Conservation (phyloP, 2,888 invertebrate species). For the Patella caerulea region DNA sequence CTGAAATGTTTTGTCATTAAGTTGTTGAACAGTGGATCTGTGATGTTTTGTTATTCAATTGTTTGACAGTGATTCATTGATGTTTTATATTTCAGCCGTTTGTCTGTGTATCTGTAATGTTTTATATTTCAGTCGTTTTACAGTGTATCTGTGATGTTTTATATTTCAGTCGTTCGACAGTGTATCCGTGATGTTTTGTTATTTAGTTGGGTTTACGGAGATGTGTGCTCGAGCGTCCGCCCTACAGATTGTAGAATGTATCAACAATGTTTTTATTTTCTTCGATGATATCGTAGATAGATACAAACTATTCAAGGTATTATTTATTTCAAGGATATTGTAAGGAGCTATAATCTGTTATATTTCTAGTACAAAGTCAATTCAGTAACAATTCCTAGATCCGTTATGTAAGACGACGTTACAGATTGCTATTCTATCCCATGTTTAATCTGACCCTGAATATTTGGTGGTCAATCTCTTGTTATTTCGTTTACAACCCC, state of each 20-base stretch:
- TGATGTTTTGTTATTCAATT: too few relatives aligned
- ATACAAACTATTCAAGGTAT: constrained; percentile 89
- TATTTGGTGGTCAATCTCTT: background rate
- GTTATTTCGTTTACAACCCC: background rate
- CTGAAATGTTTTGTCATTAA: too few relatives aligned
- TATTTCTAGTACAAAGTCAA: background rate
- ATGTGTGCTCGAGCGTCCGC: constrained; percentile 76
- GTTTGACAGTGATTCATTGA: too few relatives aligned
- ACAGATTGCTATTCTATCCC: too few relatives aligned
- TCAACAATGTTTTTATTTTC: constrained; percentile 88
- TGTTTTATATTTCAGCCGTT: constrained; percentile 83
- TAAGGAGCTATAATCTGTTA: background rate
- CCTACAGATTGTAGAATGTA: constrained; percentile 86
- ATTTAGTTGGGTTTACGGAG: constrained; percentile 78
- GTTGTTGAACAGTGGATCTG: too few relatives aligned
- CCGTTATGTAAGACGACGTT: too few relatives aligned
- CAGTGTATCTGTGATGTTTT: constrained; percentile 78
- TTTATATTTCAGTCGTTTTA: constrained; percentile 79
- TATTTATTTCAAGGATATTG: background rate
- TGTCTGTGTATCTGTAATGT: constrained; percentile 80
- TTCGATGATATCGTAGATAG: constrained; percentile 88
- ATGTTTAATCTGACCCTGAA: too few relatives aligned
- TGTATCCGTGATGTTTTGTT: constrained; percentile 86
- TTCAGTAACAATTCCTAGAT: background rate
- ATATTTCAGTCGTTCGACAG: constrained; percentile 80